A percentile compares a stretch with the other conserved stretches of the same genome.
These are phyloP conservation scores for Sebastes elongatus DNA, from an alignment of 2,797 vertebrate species.

Conservation along the genomic window DNA sequence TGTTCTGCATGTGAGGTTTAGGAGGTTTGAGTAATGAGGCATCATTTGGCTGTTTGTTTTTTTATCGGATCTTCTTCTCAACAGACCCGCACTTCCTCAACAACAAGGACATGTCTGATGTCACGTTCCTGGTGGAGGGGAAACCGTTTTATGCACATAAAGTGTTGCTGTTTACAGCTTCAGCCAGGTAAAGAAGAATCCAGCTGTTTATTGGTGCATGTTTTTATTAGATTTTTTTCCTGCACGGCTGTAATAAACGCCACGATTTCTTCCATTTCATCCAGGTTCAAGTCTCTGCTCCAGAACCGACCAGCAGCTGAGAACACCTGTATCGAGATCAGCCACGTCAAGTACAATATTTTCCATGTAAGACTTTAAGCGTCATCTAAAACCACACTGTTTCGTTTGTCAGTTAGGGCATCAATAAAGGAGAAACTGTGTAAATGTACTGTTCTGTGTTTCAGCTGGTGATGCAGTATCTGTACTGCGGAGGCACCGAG, in stretches of 20 bases:
- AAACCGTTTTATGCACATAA: slow-evolving; percentile 88
- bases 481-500: slow-evolving; percentile 96
- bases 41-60: background rate
- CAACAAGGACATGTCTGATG: slow-evolving; percentile 87
- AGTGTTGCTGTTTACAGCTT: slow-evolving; percentile 85
- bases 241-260: background rate
- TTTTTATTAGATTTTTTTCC: background rate
- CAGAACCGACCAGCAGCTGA: slow-evolving; percentile 94
- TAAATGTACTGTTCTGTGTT: slow-evolving; percentile 68
- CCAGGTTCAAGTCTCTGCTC: slow-evolving; percentile 97
- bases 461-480: slow-evolving; percentile 98
- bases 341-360: slow-evolving; percentile 94
- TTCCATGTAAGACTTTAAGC: slow-evolving; percentile 65
- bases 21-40: background rate
- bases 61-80: background rate
- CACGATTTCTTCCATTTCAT: background rate
- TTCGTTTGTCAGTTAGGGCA: too few relatives aligned
- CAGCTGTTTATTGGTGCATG: fast-evolving
- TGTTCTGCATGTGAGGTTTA: background rate
- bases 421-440: too few relatives aligned
- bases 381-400: background rate
- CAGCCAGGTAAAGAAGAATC: slow-evolving; percentile 69
- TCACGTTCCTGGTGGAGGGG: slow-evolving; percentile 87
- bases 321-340: slow-evolving; percentile 97
- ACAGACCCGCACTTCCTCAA: slow-evolving; percentile 86